A percentile compares a stretch with the other conserved stretches of the same genome.
These are phyloP conservation scores for Gavialis gangeticus DNA, from an alignment of 2,113 vertebrate genomes.

Conservation along the genomic window DNA sequence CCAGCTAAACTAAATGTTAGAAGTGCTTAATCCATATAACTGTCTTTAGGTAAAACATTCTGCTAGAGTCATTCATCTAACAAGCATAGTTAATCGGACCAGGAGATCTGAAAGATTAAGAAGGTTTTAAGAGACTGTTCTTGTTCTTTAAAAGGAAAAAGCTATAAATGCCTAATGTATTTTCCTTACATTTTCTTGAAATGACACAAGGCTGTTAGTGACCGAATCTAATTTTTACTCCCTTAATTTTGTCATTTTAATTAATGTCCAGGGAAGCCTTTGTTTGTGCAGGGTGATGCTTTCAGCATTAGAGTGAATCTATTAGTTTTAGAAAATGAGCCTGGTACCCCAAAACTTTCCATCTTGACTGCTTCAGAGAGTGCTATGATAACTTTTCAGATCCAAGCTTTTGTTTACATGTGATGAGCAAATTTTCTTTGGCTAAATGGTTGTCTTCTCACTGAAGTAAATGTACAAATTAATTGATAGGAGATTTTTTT, in stretches of 20 bases:
- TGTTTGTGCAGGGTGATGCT: neutral
- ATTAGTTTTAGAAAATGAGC: neutral
- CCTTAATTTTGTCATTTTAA: neutral
- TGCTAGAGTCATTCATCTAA: conserved; percentile 34
- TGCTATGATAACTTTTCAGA: neutral
- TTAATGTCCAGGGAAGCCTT: neutral
- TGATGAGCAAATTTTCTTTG: neutral
- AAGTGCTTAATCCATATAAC: conserved; percentile 34
- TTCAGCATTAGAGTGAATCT: neutral
- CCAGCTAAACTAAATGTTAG: conserved; percentile 69
- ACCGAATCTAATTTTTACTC: neutral
- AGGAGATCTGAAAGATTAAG: conserved; percentile 20
- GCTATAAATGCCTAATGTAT: neutral
- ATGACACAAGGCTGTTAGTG: neutral
- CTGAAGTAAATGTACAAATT: neutral
- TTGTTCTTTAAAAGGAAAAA: neutral
- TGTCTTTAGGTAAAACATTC: conserved; percentile 60
- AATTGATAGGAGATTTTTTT: neutral
- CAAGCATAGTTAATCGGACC: conserved; percentile 19
- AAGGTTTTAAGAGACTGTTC: neutral
- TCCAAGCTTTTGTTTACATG: neutral
- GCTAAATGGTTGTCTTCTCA: neutral
- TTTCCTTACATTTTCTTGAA: neutral
- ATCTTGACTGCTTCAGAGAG: neutral
- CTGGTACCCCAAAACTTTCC: neutral